These are phyloP conservation scores for Knipowitschia caucasica DNA, from an alignment of 2,797 vertebrate genomes.

Conservation along the genomic window DNA sequence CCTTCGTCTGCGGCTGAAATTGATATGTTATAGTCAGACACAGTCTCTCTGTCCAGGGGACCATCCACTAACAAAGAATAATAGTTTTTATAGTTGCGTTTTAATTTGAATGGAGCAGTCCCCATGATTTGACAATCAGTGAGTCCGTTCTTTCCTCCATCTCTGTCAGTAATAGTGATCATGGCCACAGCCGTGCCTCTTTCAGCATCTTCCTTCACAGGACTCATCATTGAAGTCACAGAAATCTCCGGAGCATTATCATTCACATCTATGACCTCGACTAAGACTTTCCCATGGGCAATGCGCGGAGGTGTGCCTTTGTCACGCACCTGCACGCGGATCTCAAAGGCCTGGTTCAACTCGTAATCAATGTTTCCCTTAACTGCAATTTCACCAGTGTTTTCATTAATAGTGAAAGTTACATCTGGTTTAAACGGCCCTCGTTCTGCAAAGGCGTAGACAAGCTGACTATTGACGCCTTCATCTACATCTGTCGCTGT, in stretches of 20 bases:
- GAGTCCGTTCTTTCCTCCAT: slow-evolving; percentile 78
- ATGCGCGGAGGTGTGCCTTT: slow-evolving; percentile 47
- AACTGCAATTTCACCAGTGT: slow-evolving; percentile 72
- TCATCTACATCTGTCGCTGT: slow-evolving; percentile 63
- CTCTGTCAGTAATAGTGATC: slow-evolving; percentile 84
- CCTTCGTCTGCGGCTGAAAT: slow-evolving; percentile 82
- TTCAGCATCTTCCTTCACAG: slow-evolving; percentile 77
- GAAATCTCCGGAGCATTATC: slow-evolving; percentile 69
- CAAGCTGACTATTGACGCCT: slow-evolving; percentile 66
- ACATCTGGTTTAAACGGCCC: slow-evolving; percentile 37
- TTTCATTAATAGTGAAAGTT: slow-evolving; percentile 73
- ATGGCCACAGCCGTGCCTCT: slow-evolving; percentile 82
- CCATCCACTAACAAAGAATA: slow-evolving; percentile 83
- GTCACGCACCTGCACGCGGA: slow-evolving; percentile 62
- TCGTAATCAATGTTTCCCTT: slow-evolving; percentile 62
- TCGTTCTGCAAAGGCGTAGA: slow-evolving; percentile 64
- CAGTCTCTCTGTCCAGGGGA: slow-evolving; percentile 78
- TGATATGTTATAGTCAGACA: slow-evolving; percentile 77
- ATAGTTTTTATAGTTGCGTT: slow-evolving; percentile 82
- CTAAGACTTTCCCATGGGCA: slow-evolving; percentile 64
- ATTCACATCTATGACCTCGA: slow-evolving; percentile 70
- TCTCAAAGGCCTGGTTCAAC: slow-evolving; percentile 51
- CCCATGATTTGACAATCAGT: slow-evolving; percentile 73
- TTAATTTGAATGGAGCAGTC: slow-evolving; percentile 78
- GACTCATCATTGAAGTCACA: slow-evolving; percentile 77